These are phyloP conservation scores for Meiosimyza decipiens DNA, from an alignment of 2,888 invertebrate species.

Conservation along the genomic window DNA sequence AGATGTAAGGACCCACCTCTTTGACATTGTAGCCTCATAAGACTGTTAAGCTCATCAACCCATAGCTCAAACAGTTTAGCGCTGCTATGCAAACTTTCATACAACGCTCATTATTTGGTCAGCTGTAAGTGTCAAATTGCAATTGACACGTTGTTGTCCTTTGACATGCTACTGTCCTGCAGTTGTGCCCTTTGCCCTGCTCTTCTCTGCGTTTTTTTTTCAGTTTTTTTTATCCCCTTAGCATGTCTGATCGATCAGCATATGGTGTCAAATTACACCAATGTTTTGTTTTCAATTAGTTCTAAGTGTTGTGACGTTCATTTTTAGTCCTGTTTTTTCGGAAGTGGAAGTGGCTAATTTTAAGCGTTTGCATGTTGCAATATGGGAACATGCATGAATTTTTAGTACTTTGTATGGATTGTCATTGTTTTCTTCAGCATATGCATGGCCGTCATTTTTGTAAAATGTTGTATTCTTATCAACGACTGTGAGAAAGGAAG, in stretches of 20 bases:
- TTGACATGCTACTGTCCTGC: neutral
- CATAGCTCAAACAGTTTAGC: neutral
- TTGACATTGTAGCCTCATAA: too few relatives aligned
- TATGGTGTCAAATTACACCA: constrained; percentile 12
- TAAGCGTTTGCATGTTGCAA: neutral
- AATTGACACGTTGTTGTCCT: neutral
- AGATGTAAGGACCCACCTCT: too few relatives aligned
- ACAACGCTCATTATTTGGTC: constrained; percentile 10
- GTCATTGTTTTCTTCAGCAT: neutral
- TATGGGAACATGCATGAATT: too few relatives aligned
- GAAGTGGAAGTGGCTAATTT: constrained; percentile 57
- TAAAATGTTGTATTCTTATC: too few relatives aligned
- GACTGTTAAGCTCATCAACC: neutral
- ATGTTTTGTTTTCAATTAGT: neutral
- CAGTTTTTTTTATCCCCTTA: neutral
- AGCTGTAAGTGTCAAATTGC: neutral
- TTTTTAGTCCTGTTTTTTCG: constrained; percentile 32
- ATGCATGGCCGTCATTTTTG: neutral
- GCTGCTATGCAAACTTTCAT: neutral
- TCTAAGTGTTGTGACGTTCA: neutral
- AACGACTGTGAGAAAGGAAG: constrained; percentile 55
- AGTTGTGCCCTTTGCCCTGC: too few relatives aligned
- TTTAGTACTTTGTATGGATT: neutral
- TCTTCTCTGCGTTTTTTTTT: neutral
- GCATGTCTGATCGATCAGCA: neutral